Percentiles rank a stretch among this genome's conserved stretches.
Evolutionary conservation across 2,888 invertebrate species (phyloP).

Genomic region (Caenorhabditis auriculariae): DNA sequence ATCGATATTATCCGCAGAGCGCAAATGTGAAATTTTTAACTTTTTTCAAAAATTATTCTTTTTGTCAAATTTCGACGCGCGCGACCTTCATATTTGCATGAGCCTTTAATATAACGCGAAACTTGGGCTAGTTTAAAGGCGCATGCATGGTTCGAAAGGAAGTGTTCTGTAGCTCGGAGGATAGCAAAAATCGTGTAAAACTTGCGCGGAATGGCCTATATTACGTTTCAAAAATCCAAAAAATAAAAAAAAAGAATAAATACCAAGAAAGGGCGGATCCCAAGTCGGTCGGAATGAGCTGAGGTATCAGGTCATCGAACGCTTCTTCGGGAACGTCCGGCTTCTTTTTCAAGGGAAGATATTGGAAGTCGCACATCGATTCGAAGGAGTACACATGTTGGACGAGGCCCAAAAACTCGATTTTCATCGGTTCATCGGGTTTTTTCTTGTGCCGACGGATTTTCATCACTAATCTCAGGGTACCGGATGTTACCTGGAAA

Average conservation of each 20-base stretch:
- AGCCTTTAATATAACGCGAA: too few species aligned
- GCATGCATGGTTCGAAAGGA: too few species aligned
- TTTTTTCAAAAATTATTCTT: too few species aligned
- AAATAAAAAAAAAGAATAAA: conserved; percentile 17
- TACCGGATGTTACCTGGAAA: conserved; percentile 44
- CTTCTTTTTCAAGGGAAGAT: conserved; percentile 73
- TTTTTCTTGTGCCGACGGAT: conserved; percentile 40
- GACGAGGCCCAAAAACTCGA: conserved; percentile 44
- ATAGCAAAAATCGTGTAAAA: too few species aligned
- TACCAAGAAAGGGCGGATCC: conserved; percentile 48
- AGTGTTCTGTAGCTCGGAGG: too few species aligned
- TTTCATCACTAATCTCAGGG: conserved; percentile 47
- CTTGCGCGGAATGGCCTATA: too few species aligned
- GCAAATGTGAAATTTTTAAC: too few species aligned
- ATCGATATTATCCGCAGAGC: too few species aligned
- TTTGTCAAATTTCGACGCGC: too few species aligned
- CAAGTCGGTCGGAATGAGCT: conserved; percentile 48
- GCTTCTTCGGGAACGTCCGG: background rate
- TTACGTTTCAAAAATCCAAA: too few species aligned
- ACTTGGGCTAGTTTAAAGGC: too few species aligned
- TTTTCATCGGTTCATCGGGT: conserved; percentile 9
- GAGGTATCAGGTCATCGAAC: conserved; percentile 40
- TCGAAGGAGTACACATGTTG: conserved; percentile 48
- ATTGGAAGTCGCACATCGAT: conserved; percentile 84
- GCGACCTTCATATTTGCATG: too few species aligned